Evolutionary conservation across 2,888 invertebrate genomes (phyloP).

Genomic region (Malthinus seriepunctatus): DNA sequence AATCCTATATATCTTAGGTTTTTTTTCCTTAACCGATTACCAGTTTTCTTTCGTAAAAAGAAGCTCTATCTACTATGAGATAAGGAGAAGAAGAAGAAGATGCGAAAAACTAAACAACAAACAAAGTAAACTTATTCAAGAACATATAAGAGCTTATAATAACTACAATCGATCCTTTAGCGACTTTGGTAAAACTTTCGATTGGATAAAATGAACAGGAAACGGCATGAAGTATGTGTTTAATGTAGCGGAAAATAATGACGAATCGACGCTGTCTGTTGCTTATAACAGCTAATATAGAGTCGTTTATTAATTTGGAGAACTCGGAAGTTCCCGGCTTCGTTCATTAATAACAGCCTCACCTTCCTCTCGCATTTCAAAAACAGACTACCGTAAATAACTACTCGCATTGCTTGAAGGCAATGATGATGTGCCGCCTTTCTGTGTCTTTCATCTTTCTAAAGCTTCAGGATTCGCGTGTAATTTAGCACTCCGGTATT

Average conservation of each 20-base stretch:
- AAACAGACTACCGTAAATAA: constrained; percentile 54
- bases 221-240: constrained; percentile 57
- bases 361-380: constrained; percentile 51
- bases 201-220: constrained; percentile 52
- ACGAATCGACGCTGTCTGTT: constrained; percentile 58
- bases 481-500: constrained; percentile 19
- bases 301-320: constrained; percentile 57
- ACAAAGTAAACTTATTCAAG: constrained; percentile 38
- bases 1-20: too few relatives aligned
- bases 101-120: constrained; percentile 26
- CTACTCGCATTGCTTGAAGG: constrained; percentile 36
- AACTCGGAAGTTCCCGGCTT: constrained; percentile 48
- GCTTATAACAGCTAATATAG: constrained; percentile 57
- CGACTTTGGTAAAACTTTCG: constrained; percentile 43
- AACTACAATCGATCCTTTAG: constrained; percentile 33
- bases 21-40: too few relatives aligned
- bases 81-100: not conserved
- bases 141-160: constrained; percentile 36
- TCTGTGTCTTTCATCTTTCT: constrained; percentile 27
- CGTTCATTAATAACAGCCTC: constrained; percentile 56
- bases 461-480: constrained; percentile 19
- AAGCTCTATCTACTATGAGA: too few relatives aligned
- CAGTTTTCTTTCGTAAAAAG: too few relatives aligned
- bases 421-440: constrained; percentile 47
- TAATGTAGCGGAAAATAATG: constrained; percentile 60